Base-by-base conservation (phyloP, 2,797 vertebrate species). In the Paratrypauchen microcephalus region DNA sequence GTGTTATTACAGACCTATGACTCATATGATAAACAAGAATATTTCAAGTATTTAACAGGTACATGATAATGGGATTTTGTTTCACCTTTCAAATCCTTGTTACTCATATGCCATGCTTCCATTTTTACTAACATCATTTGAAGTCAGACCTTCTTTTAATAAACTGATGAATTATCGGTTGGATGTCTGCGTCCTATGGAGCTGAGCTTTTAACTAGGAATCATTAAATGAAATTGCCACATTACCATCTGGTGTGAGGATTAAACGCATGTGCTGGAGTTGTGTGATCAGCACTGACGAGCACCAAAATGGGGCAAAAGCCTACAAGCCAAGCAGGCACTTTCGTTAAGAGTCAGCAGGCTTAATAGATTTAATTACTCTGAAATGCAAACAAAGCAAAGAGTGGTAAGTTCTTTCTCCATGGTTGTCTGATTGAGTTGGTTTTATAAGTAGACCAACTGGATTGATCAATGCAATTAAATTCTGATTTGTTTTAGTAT, bases 241-340 rank as follows among this genome's bases (percentile, higher is more conserved):
- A 54, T 75, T 55, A 62, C 69, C 73, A 76, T 80, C 66, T 80
- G 71, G 55, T 68, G 59, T 64, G 65, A 66, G 65, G 57, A 73
- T 76, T 72, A 74, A 74, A 78, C 55, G 62, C 58, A 36, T 63
- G 60, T 59, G 64, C 61, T 48, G 36, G 36, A 76, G 66, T 66
- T 65, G 32, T 72, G 60, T 78, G 73, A 76, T 80, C 73, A 73
- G 69, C 67, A 60, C 28, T 45, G 45, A 82, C 74, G 63, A 69
- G 32, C 21, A 67, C 71, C 21, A 67, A 67, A 62, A 71, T 28
- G 60, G 63, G 68, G 62, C 65, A 73, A 59, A 59, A 54, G 23
- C 52, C 65, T 69, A 48, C 48, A 48, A 75, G 62, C 60, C 30
- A 77, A 59, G 45, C 68, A 77, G 63, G 45, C 68, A 63, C 57